phyloP scores from a whole-genome alignment of 2,888 invertebrate species.

The Melanargia galathea region DNA sequence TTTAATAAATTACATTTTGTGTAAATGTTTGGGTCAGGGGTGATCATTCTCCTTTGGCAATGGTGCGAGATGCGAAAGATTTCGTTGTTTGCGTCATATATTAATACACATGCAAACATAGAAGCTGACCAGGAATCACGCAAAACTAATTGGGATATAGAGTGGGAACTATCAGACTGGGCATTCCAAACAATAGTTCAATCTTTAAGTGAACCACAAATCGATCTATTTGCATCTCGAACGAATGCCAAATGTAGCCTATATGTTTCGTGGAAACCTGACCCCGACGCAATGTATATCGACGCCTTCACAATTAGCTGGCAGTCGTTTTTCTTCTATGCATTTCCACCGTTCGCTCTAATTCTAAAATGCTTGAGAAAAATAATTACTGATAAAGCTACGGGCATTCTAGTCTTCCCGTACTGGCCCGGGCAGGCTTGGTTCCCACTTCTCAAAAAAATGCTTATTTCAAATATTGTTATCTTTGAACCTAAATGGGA shows the following conservation, averaged over 20 bases:
- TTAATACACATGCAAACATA: conserved; percentile 35
- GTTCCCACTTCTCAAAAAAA: background rate
- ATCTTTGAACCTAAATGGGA: background rate
- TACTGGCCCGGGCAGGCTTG: background rate
- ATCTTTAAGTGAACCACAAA: conserved; percentile 14
- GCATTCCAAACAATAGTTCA: conserved; percentile 23
- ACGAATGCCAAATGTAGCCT: background rate
- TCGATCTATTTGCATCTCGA: background rate
- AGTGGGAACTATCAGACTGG: conserved; percentile 29
- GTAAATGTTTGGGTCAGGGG: too few relatives aligned
- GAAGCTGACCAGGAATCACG: conserved; percentile 40
- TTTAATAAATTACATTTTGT: too few relatives aligned
- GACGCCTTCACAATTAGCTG: background rate
- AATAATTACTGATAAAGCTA: background rate
- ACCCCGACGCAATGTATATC: background rate
- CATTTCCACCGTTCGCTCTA: background rate
- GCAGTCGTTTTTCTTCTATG: background rate
- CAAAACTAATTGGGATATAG: conserved; percentile 31
- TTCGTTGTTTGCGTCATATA: conserved; percentile 40
- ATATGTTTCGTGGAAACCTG: background rate
- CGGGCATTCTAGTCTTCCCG: background rate
- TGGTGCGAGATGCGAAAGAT: conserved; percentile 37
- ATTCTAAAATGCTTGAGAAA: conserved; percentile 1
- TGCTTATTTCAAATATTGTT: background rate
- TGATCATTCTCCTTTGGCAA: too few relatives aligned